These are phyloP conservation scores for Oreotrochilus melanogaster DNA, from an alignment of 2,113 vertebrate species.

Conservation along the genomic window DNA sequence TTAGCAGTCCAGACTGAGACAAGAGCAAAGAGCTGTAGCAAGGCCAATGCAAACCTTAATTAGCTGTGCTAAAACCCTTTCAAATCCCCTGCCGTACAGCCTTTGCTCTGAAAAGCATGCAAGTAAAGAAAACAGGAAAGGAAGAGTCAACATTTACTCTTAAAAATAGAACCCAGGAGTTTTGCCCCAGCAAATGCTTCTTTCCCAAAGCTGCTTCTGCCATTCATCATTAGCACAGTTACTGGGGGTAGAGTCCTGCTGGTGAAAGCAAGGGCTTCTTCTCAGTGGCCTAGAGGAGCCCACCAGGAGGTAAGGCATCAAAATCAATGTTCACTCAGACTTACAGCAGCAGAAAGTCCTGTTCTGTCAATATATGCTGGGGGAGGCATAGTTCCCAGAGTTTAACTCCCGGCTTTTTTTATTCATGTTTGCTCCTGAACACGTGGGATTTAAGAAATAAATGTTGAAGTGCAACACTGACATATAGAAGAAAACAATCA, in stretches of 20 bases:
- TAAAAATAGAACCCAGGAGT: background rate
- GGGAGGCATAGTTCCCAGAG: background rate
- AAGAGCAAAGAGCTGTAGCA: background rate
- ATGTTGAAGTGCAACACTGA: conserved; percentile 17
- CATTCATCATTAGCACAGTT: conserved; percentile 51
- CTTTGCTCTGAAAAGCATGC: background rate
- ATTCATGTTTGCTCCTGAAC: background rate
- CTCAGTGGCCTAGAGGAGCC: background rate
- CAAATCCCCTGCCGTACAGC: background rate
- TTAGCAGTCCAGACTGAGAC: background rate
- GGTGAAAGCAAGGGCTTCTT: conserved; percentile 24
- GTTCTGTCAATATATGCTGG: background rate
- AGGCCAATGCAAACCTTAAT: background rate
- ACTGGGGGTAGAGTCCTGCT: conserved; percentile 50
- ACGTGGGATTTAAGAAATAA: conserved; percentile 49
- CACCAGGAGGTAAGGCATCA: conserved; percentile 39
- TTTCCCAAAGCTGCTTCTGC: conserved; percentile 1
- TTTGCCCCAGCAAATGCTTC: background rate
- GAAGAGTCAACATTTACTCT: background rate
- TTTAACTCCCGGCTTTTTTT: conserved; percentile 7
- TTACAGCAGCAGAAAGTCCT: background rate
- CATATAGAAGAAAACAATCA: conserved; percentile 40
- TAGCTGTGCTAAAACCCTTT: background rate
- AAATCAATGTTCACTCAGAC: conserved; percentile 41
- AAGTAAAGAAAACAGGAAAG: conserved; percentile 2